Conservation (phyloP, 2,797 vertebrate species). For the Choloepus didactylus region DNA sequence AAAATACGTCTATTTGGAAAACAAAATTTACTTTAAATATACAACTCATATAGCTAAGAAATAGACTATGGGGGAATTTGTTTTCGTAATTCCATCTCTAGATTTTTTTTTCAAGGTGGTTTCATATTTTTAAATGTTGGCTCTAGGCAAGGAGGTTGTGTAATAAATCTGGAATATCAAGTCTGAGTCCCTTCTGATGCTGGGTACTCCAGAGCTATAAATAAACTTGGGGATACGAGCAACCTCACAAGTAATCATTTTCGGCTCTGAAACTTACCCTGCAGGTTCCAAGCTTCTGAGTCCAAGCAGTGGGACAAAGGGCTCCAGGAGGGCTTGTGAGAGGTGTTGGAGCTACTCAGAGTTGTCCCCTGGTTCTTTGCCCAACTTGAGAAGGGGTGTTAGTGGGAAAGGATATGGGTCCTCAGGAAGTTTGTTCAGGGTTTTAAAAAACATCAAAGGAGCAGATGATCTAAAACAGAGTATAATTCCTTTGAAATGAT, state of each 20-base stretch:
- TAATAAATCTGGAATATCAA: accelerated
- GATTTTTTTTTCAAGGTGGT: background rate
- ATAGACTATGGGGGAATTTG: background rate
- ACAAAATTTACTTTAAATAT: background rate
- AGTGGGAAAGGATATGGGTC: background rate
- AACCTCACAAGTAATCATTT: accelerated
- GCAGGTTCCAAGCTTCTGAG: no score
- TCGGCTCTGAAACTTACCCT: background rate
- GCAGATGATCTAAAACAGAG: background rate
- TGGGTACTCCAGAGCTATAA: background rate
- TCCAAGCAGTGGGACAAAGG: background rate
- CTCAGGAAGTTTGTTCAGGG: background rate
- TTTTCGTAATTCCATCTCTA: background rate
- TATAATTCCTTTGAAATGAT: background rate
- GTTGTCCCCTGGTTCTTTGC: accelerated
- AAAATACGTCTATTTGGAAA: background rate
- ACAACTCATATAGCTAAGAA: background rate
- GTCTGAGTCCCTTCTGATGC: background rate
- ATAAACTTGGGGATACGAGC: accelerated
- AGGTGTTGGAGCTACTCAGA: accelerated
- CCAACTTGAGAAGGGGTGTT: accelerated
- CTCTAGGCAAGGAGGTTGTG: background rate
- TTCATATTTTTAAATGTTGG: background rate
- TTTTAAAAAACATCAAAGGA: background rate
- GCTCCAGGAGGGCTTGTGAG: accelerated